phyloP scores from a whole-genome alignment of 2,113 vertebrate genomes.

The Pelecanoides urinatrix region DNA sequence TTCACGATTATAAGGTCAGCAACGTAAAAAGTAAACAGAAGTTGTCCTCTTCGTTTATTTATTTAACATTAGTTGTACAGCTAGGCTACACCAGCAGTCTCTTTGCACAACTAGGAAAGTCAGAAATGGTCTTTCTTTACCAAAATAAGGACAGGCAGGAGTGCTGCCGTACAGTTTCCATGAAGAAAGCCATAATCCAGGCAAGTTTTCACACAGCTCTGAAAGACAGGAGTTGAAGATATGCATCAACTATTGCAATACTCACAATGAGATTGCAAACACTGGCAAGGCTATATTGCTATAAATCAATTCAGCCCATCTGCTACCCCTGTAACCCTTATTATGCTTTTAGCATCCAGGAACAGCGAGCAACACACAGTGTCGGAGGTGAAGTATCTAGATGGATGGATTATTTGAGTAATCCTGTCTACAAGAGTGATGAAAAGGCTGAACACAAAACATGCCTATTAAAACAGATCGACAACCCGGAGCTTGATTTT shows the following conservation, averaged over 20 bases:
- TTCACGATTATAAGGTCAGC: not conserved
- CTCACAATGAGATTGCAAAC: not conserved
- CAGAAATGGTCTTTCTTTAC: not conserved
- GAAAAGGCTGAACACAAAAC: constrained; percentile 47
- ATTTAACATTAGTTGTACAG: not conserved
- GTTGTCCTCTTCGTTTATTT: not conserved
- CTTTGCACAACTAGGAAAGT: not conserved
- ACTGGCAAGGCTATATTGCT: not conserved
- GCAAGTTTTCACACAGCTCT: not conserved
- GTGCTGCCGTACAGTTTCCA: fast-evolving
- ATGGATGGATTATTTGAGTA: constrained; percentile 31
- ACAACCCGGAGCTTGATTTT: not conserved
- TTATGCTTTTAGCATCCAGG: constrained; percentile 2
- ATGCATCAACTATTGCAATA: not conserved
- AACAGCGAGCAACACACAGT: not conserved
- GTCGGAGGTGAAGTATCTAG: constrained; percentile 4
- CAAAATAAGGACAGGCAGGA: not conserved
- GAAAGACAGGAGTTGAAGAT: not conserved
- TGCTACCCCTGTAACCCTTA: constrained; percentile 3
- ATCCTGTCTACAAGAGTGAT: constrained; percentile 27
- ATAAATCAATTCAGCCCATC: constrained; percentile 3
- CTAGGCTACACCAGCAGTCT: not conserved
- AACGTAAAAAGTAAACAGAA: constrained; percentile 11
- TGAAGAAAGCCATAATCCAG: not conserved
- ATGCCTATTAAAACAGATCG: not conserved